Evolutionary conservation across 2,113 vertebrate genomes (phyloP), one percentile per base, ranked within the genome.

Genomic region (Rhinogobius similis): DNA sequence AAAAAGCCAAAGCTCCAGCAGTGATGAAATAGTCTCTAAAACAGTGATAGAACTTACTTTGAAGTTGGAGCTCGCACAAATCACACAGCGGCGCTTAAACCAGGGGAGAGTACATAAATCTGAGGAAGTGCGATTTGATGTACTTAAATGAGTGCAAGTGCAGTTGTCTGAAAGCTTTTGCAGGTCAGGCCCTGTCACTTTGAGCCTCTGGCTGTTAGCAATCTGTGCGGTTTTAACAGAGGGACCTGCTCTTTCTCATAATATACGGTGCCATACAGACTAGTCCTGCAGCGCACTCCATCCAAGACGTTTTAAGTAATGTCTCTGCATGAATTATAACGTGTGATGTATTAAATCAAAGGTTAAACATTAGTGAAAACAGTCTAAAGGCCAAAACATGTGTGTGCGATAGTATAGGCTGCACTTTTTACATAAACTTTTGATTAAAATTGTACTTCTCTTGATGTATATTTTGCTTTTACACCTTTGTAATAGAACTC

Each of bases 1-100:
- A 67, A 73, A 62, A 65, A 36, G 44, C n/a, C 46, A 41, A 70
- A 70, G 65, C 27, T 62, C 62, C 62, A 46, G 46, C 62, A 39
- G 32, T 61, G 68, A 70, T 69, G 9, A 75, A 75, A 75, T 75
- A 48, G 62, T 52, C 67, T 39, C 75, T 13, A n/a, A 23, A 62
- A 76, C 53, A 73, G 58, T 50, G 12, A 66, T 65, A 58, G 68
- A 72, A 63, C 68, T 11, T 50, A 48, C 67, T 82, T 73, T 83
- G 70, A 78, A 77, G 73, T 50, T 10, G 14, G 20, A 75, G 52
- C n/a, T n/a, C 58, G 48, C 46, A 44, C 66, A 77, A n/a, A 82
- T 67, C 29, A 59, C 26, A 27, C 43, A 27, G 52, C 8, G 38
- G 52, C 8, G 52, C 65, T 20, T 67, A 63, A 48, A 70, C 69